Percentiles rank a stretch among this genome's conserved stretches.
phyloP scores from a whole-genome alignment of 1,140 invertebrate species.

The Monomorium pharaonis region DNA sequence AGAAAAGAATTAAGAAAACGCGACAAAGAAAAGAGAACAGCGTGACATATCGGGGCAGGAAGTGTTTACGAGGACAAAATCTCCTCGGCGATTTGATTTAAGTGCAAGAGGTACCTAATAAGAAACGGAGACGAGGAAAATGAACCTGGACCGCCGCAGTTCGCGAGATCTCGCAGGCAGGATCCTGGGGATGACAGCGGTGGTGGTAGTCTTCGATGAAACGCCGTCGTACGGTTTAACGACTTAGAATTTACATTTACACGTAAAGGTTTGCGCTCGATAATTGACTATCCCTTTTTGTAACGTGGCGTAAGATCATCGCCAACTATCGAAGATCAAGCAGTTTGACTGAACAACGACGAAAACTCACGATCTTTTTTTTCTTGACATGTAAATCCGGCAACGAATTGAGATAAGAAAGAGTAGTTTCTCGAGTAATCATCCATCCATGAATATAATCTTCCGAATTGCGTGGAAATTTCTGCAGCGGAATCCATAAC shows the following conservation, averaged over 20 bases:
- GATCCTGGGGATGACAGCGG: background rate
- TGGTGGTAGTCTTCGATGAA: slow-evolving; percentile 1
- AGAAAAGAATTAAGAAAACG: background rate
- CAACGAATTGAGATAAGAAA: background rate
- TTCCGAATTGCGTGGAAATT: background rate
- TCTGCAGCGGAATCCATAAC: background rate
- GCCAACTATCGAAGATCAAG: background rate
- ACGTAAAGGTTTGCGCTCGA: background rate
- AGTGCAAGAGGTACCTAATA: background rate
- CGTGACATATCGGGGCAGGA: background rate
- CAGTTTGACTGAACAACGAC: background rate
- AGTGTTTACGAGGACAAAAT: background rate
- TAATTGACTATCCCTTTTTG: background rate
- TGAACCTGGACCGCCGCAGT: slow-evolving; percentile 15
- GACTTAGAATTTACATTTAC: slow-evolving; percentile 17
- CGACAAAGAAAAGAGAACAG: background rate
- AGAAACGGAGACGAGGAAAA: slow-evolving; percentile 25
- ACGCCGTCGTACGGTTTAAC: slow-evolving; percentile 32
- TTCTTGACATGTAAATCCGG: background rate
- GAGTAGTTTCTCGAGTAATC: background rate
- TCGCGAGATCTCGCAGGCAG: background rate
- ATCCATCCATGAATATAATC: background rate
- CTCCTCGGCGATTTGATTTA: background rate
- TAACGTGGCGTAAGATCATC: background rate
- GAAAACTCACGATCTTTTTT: background rate